A percentile compares a stretch with the other conserved stretches of the same genome.
Conservation (phyloP, 2,113 vertebrate genomes). For the Dromas ardeola region DNA sequence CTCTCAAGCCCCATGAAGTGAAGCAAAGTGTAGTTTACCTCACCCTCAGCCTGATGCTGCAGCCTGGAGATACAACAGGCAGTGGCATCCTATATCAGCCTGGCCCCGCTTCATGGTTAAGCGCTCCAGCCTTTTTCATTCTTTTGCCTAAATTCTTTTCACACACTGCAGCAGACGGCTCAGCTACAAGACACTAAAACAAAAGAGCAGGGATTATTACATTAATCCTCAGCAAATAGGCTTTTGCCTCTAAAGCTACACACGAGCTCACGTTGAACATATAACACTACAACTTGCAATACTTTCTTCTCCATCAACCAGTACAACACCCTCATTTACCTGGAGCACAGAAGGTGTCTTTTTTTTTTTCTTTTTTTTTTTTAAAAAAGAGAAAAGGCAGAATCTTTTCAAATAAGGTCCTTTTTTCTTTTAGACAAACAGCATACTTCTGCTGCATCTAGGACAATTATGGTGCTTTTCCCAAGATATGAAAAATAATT, state of each 20-base stretch:
- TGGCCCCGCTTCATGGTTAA: not conserved
- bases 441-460: not conserved
- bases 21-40: not conserved
- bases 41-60: not conserved
- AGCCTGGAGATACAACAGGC: not conserved
- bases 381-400: rapidly evolving
- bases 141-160: not conserved
- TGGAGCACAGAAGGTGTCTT: not conserved
- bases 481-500: not conserved
- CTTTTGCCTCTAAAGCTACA: not conserved
- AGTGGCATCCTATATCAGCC: not conserved
- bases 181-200: not conserved
- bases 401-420: not conserved
- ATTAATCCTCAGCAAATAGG: not conserved
- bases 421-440: not conserved
- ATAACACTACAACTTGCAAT: not conserved
- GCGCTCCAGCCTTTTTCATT: not conserved
- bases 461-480: not conserved
- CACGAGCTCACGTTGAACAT: not conserved
- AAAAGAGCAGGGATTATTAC: not conserved
- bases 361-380: too few species aligned
- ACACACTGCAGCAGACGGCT: not conserved
- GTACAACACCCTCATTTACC: not conserved
- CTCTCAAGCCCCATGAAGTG: not conserved
- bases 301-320: not conserved